Evolutionary conservation across 2,113 vertebrate genomes (phyloP).

Genomic region (Takifugu bimaculatus): DNA sequence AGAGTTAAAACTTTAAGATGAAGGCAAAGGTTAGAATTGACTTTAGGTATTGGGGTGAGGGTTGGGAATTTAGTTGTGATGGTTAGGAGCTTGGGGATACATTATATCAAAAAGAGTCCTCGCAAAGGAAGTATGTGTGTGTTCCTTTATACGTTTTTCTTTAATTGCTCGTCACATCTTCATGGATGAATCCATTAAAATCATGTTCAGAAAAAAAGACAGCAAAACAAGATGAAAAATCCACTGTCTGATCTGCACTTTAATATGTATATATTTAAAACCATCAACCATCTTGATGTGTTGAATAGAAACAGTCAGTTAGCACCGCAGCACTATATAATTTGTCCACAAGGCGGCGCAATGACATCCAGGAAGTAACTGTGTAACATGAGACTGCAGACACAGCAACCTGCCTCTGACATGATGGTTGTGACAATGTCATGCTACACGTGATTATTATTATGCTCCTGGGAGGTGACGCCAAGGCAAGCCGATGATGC

Average conservation of each 20-base stretch:
- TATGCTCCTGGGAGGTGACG: slow-evolving; percentile 46
- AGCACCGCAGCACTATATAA: not conserved
- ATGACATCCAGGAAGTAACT: slow-evolving; percentile 40
- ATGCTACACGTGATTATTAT: slow-evolving; percentile 49
- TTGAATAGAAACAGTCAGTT: too few relatives aligned
- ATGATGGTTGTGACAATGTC: slow-evolving; percentile 51
- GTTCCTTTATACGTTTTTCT: too few relatives aligned
- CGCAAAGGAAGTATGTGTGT: too few relatives aligned
- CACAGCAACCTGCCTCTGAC: slow-evolving; percentile 34
- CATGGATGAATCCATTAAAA: not conserved
- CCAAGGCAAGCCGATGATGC: slow-evolving; percentile 42
- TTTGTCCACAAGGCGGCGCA: slow-evolving; percentile 50
- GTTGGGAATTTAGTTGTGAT: not conserved
- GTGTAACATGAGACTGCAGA: slow-evolving; percentile 5
- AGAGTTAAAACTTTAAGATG: too few relatives aligned
- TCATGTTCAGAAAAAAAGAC: not conserved
- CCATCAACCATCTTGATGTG: too few relatives aligned
- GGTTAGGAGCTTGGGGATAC: too few relatives aligned
- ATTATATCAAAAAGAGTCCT: too few relatives aligned
- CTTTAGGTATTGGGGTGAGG: too few relatives aligned
- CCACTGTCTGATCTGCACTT: too few relatives aligned
- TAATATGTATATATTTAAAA: too few relatives aligned
- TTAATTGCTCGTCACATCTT: too few relatives aligned
- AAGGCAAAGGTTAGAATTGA: too few relatives aligned
- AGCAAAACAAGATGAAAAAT: not conserved